Evolutionary conservation across 2,113 vertebrate species (phyloP).

Genomic region (Tinamus guttatus): DNA sequence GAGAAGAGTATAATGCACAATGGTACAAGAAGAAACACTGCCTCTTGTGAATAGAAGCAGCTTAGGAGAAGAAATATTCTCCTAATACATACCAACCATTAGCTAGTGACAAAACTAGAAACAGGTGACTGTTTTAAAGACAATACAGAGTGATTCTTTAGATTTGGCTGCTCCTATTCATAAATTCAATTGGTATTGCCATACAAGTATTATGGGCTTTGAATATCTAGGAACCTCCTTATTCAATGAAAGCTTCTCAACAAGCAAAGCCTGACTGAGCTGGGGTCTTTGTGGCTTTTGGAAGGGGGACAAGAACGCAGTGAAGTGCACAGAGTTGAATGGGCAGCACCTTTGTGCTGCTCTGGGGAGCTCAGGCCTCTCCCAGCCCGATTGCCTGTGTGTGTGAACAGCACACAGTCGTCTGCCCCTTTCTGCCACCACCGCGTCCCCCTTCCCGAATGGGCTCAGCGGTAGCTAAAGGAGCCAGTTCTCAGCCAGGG

Average conservation of each 20-base stretch:
- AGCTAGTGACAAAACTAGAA: neutral
- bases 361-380: neutral
- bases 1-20: neutral
- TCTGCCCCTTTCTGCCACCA: neutral
- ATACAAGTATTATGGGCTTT: neutral
- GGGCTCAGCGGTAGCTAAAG: neutral
- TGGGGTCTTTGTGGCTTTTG: neutral
- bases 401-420: neutral
- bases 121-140: neutral
- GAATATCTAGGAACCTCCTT: neutral
- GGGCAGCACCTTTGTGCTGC: fast-evolving
- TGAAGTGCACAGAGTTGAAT: neutral
- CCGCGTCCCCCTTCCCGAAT: neutral
- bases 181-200: neutral
- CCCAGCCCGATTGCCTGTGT: neutral
- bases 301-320: fast-evolving
- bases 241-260: neutral
- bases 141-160: neutral
- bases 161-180: neutral
- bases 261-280: neutral
- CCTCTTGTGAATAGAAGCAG: neutral
- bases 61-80: neutral
- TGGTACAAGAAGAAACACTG: neutral
- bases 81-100: neutral
- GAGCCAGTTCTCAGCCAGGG: neutral